A percentile compares a stretch with the other conserved stretches of the same genome.
Conservation (phyloP, 2,113 vertebrate genomes). For the Clarias gariepinus region DNA sequence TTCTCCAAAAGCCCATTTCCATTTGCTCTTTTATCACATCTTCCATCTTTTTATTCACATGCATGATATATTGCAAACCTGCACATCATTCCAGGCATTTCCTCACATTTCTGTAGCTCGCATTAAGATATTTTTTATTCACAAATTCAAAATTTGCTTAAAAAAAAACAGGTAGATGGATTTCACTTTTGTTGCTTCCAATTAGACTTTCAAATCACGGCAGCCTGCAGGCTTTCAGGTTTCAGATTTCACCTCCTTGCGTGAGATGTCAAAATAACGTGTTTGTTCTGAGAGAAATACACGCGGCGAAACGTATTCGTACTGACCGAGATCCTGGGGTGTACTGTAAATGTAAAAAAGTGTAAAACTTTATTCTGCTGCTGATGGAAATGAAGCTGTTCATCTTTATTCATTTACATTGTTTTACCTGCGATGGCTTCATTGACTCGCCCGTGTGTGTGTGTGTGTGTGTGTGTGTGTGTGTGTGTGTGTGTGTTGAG, state of each 20-base stretch:
- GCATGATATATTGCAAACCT: not conserved
- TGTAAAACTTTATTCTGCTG: not conserved
- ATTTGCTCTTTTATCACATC: not conserved
- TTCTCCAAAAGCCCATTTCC: not conserved
- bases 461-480: too few species aligned
- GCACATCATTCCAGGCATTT: not conserved
- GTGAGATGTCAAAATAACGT: constrained; percentile 3
- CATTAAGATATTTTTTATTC: constrained; percentile 2
- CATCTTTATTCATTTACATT: not conserved
- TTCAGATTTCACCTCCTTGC: constrained; percentile 17
- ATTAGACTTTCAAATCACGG: constrained; percentile 26
- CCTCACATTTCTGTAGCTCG: not conserved
- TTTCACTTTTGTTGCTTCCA: constrained; percentile 8
- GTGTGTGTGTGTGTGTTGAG: not conserved
- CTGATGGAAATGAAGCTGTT: constrained; percentile 7
- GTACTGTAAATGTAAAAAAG: not conserved
- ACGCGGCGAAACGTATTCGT: not conserved
- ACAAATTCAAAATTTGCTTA: constrained; percentile 6
- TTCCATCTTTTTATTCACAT: not conserved
- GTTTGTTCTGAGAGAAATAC: not conserved
- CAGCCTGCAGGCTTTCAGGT: not conserved
- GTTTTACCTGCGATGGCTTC: not conserved
- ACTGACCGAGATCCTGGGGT: not conserved
- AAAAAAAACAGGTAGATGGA: constrained; percentile 10
- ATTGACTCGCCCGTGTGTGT: not conserved